Conservation (phyloP, 30 jellyfish, hydroid and myxozoan species). For the Sanderia malayensis region DNA sequence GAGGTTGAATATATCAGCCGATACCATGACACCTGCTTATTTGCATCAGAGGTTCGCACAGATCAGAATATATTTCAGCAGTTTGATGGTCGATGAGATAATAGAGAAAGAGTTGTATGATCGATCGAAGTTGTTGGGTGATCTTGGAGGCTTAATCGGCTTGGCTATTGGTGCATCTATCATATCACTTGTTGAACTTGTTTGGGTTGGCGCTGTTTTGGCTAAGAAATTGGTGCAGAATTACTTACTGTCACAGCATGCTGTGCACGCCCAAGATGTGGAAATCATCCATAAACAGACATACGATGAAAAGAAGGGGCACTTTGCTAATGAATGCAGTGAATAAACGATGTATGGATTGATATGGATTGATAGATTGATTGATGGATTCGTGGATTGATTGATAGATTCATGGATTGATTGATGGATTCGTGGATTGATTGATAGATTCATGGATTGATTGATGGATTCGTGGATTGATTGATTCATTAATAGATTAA, state of each 20-base stretch:
- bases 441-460: no score
- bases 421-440: no score
- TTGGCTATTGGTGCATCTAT: constrained; percentile 35
- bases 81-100: neutral
- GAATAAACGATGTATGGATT: no score
- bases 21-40: neutral
- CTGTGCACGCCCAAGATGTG: constrained; percentile 8
- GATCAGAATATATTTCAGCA: constrained; percentile 27
- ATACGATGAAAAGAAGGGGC: neutral
- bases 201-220: constrained; percentile 9
- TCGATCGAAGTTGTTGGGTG: constrained; percentile 11
- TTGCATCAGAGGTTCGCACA: constrained; percentile 21
- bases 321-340: no score
- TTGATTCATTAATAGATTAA: no score
- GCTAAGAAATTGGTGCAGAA: neutral
- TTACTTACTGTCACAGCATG: neutral
- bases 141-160: constrained; percentile 50
- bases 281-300: neutral
- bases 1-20: neutral
- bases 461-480: no score
- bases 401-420: no score
- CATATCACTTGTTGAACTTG: constrained; percentile 32
- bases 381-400: no score
- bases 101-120: constrained; percentile 47
- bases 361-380: no score